These are phyloP conservation scores for Plagodis pulveraria DNA, from an alignment of 2,888 invertebrate species.

Conservation along the genomic window DNA sequence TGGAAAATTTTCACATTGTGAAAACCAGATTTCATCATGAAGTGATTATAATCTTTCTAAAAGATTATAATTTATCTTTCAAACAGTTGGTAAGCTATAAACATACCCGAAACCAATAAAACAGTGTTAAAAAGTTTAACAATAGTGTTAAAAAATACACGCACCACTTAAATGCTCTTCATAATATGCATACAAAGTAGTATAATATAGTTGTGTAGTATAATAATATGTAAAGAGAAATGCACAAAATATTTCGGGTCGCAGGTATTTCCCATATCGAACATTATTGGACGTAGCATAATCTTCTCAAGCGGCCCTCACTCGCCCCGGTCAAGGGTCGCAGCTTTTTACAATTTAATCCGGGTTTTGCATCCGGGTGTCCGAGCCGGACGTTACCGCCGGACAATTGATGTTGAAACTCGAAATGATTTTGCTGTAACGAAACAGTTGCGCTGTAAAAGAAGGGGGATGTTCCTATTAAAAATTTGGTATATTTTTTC, in stretches of 20 bases:
- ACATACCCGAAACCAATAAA: no score
- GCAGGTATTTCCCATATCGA: slow-evolving; percentile 45
- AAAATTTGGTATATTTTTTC: slow-evolving; percentile 3
- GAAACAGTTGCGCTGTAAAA: slow-evolving; percentile 33
- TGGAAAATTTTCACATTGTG: no score
- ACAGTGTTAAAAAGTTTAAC: no score
- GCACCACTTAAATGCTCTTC: no score
- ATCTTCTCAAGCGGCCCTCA: slow-evolving; percentile 40
- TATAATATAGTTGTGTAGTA: no score
- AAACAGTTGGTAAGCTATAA: no score
- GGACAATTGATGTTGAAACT: slow-evolving; percentile 18
- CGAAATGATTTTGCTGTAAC: slow-evolving; percentile 14
- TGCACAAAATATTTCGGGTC: slow-evolving; percentile 24
- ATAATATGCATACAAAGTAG: no score
- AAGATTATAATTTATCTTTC: no score
- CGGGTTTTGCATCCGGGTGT: slow-evolving; percentile 9
- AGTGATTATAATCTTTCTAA: no score
- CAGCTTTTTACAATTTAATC: slow-evolving; percentile 46
- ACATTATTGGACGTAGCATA: slow-evolving; percentile 50
- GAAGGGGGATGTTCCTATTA: slow-evolving; percentile 19
- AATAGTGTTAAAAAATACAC: no score
- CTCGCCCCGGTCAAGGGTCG: slow-evolving; percentile 1
- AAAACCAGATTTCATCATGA: no score
- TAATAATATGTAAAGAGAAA: background rate
- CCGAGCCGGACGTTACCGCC: slow-evolving; percentile 13